phyloP scores from a whole-genome alignment of 2,888 invertebrate genomes.

The Sphinx pinastri region DNA sequence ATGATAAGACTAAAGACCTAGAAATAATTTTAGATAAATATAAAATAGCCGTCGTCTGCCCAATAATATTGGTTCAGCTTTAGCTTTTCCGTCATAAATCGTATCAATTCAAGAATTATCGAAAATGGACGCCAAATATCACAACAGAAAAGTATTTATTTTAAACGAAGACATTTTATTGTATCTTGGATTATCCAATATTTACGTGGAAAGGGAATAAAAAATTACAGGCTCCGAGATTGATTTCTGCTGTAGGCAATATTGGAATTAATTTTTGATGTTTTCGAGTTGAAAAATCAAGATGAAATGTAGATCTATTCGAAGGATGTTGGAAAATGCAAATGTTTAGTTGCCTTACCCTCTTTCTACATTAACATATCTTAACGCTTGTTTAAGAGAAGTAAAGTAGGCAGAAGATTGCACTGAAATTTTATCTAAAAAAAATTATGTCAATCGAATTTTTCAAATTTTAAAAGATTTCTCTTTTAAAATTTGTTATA shows the following conservation, averaged over 20 bases:
- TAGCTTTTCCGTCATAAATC: constrained; percentile 38
- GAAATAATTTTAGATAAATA: constrained; percentile 23
- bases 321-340: constrained; percentile 2
- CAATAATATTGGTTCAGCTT: constrained; percentile 29
- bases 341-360: neutral
- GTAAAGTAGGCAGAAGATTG: too few relatives aligned
- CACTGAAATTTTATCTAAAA: too few relatives aligned
- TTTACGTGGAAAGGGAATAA: constrained; percentile 23
- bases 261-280: constrained; percentile 17
- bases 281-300: neutral
- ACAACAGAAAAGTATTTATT: constrained; percentile 25
- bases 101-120: constrained; percentile 39
- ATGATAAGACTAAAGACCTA: neutral
- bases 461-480: too few relatives aligned
- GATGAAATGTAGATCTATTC: constrained; percentile 12
- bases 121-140: constrained; percentile 33
- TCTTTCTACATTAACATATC: neutral
- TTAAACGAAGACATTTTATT: constrained; percentile 26
- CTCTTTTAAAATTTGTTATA: too few relatives aligned
- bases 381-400: neutral
- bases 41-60: constrained; percentile 28
- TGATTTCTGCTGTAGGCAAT: constrained; percentile 22
- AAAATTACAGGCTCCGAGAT: constrained; percentile 6
- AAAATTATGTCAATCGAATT: too few relatives aligned
- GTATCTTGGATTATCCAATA: constrained; percentile 29